Conservation (phyloP, 2,797 vertebrate species). For the Sphenopsis melanotis region DNA sequence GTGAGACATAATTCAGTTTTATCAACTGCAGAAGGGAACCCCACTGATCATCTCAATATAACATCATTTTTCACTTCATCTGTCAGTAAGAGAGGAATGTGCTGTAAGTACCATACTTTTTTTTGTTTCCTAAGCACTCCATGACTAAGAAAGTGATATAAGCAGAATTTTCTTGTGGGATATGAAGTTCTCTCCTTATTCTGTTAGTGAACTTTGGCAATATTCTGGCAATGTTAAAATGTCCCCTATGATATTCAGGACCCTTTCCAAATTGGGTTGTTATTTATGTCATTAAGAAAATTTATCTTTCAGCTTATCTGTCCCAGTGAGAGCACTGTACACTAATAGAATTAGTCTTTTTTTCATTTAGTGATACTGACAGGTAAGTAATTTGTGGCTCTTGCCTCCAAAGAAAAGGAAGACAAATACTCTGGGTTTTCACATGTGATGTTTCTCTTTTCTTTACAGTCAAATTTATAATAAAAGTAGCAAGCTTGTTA, state of each 20-base stretch:
- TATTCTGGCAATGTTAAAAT: background rate
- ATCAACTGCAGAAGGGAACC: background rate
- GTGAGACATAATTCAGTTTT: background rate
- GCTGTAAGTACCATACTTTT: background rate
- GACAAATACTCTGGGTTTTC: background rate
- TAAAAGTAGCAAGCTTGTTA: background rate
- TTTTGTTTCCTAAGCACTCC: background rate
- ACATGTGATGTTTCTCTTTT: background rate
- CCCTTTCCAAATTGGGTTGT: background rate
- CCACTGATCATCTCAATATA: background rate
- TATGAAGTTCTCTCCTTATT: background rate
- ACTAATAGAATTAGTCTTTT: background rate
- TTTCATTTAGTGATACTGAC: background rate
- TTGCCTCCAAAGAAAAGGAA: background rate
- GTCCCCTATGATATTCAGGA: background rate
- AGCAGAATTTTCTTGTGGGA: background rate
- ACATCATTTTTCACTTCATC: background rate
- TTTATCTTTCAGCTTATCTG: conserved; percentile 1
- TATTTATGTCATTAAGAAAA: conserved; percentile 12
- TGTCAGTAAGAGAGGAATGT: background rate
- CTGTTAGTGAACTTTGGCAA: background rate
- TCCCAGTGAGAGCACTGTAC: background rate
- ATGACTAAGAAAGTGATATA: background rate
- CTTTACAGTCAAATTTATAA: background rate
- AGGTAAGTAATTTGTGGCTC: background rate